Evolutionary conservation across 2,888 invertebrate genomes (phyloP).

Genomic region (Norana najaformis): DNA sequence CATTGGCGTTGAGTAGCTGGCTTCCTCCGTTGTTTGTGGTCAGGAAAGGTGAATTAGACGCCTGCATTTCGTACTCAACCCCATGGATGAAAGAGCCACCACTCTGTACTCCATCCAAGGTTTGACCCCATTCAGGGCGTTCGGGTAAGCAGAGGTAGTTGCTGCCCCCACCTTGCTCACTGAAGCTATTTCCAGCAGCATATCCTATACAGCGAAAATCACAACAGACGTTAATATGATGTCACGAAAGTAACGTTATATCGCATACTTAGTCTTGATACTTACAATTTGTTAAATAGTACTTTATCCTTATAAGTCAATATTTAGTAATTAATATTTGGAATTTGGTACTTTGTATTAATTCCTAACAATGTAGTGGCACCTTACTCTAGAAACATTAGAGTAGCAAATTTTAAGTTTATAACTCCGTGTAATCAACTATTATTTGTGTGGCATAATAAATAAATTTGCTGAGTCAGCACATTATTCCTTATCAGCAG

Average conservation of each 20-base stretch:
- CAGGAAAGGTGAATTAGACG: background rate
- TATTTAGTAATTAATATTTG: too few relatives aligned
- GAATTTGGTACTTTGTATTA: too few relatives aligned
- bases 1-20: slow-evolving; percentile 33
- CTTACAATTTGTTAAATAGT: too few relatives aligned
- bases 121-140: slow-evolving; percentile 33
- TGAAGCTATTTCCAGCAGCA: background rate
- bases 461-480: too few relatives aligned
- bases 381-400: too few relatives aligned
- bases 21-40: slow-evolving; percentile 26
- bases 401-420: too few relatives aligned
- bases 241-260: too few relatives aligned
- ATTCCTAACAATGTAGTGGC: too few relatives aligned
- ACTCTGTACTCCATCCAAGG: background rate
- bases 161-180: slow-evolving; percentile 34
- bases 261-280: background rate
- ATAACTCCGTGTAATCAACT: too few relatives aligned
- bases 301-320: too few relatives aligned
- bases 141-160: slow-evolving; percentile 39
- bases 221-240: background rate
- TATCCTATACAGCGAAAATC: background rate
- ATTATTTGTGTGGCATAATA: too few relatives aligned
- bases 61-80: slow-evolving; percentile 35
- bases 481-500: too few relatives aligned
- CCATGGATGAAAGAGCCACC: slow-evolving; percentile 32